These are phyloP conservation scores for Andrena trimmerana DNA, from an alignment of 2,888 invertebrate species.

Conservation along the genomic window DNA sequence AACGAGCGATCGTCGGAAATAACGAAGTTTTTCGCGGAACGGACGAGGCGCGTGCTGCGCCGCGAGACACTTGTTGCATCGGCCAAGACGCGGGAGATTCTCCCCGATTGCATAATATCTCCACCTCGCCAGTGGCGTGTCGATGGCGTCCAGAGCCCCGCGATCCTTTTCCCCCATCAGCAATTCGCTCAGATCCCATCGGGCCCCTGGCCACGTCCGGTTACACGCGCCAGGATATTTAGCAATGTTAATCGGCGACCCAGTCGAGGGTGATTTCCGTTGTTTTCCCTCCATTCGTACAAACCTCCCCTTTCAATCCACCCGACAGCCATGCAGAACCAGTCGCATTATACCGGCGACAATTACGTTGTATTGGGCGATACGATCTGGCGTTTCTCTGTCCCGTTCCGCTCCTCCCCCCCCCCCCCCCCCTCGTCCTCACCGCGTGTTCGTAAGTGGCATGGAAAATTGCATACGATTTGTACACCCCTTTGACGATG, in stretches of 20 bases:
- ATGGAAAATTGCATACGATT: conserved; percentile 36
- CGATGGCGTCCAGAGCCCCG: neutral
- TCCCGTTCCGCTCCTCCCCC: neutral
- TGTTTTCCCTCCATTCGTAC: neutral
- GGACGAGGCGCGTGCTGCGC: conserved; percentile 17
- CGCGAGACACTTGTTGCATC: conserved; percentile 64
- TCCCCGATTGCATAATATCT: conserved; percentile 44
- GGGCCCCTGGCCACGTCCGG: neutral
- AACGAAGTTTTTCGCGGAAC: conserved; percentile 60
- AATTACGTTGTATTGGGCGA: neutral
- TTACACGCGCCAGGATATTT: neutral
- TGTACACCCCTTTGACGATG: conserved; percentile 42
- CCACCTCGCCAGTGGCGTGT: neutral
- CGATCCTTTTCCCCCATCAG: neutral
- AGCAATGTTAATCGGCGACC: neutral
- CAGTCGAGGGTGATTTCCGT: conserved; percentile 1
- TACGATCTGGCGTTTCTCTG: neutral
- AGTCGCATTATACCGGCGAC: neutral
- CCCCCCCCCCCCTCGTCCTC: neutral
- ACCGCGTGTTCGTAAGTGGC: neutral
- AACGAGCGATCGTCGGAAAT: conserved; percentile 44
- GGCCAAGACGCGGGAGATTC: conserved; percentile 21
- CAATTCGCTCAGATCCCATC: neutral
- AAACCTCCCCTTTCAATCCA: neutral
- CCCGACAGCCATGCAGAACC: neutral